Conservation (phyloP, 1,140 invertebrate genomes). For the Lordiphosa collinella region DNA sequence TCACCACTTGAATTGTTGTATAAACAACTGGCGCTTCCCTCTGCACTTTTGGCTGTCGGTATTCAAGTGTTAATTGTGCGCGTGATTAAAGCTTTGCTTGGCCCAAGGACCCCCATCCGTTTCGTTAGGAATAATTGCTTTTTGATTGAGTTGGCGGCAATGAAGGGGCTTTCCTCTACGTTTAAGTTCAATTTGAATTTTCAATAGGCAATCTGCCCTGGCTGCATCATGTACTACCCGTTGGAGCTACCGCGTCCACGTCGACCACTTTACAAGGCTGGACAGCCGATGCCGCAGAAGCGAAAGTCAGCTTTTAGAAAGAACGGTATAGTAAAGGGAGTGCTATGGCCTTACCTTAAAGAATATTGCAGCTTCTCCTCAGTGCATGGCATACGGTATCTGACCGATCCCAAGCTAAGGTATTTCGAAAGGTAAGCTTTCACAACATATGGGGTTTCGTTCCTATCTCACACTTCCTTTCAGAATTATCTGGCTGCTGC, state of each 20-base stretch:
- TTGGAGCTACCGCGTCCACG: slow-evolving; percentile 45
- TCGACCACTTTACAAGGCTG: slow-evolving; percentile 27
- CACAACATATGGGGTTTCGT: too few relatives aligned
- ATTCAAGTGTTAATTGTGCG: slow-evolving; percentile 72
- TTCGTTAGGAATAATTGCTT: slow-evolving; percentile 63
- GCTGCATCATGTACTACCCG: slow-evolving; percentile 46
- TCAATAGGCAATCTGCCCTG: slow-evolving; percentile 25
- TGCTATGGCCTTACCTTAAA: slow-evolving; percentile 45
- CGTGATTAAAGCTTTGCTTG: slow-evolving; percentile 65
- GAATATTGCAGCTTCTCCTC: slow-evolving; percentile 55
- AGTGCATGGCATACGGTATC: slow-evolving; percentile 61
- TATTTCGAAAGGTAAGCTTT: slow-evolving; percentile 57
- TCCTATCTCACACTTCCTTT: background rate
- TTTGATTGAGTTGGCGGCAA: slow-evolving; percentile 69
- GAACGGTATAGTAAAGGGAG: background rate
- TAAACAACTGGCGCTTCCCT: slow-evolving; percentile 61
- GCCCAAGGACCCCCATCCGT: slow-evolving; percentile 1
- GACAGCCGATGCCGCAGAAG: background rate
- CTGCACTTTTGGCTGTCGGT: slow-evolving; percentile 27
- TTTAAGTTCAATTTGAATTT: slow-evolving; percentile 45
- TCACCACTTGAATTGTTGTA: slow-evolving; percentile 38
- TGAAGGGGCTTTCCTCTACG: slow-evolving; percentile 27
- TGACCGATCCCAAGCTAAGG: slow-evolving; percentile 48
- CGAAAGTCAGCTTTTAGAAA: background rate
- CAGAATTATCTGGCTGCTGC: slow-evolving; percentile 62